Conservation (phyloP, 2,113 vertebrate species). For the Lonchura striata region DNA sequence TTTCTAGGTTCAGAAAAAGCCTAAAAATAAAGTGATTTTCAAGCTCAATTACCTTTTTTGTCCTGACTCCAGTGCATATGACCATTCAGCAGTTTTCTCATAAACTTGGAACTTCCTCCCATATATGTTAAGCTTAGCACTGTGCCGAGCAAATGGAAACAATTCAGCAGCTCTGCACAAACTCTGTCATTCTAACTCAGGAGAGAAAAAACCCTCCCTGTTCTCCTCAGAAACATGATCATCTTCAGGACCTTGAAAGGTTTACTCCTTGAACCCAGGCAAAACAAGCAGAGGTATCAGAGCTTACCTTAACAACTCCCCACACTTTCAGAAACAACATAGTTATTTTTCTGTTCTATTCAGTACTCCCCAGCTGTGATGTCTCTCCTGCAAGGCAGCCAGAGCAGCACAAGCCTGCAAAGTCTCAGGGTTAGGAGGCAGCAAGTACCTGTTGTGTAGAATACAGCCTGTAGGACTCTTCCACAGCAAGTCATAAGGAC, state of each 20-base stretch:
- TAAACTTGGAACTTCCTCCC: slow-evolving; percentile 12
- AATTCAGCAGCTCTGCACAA: not conserved
- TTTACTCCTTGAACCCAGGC: fast-evolving
- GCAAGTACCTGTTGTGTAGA: not conserved
- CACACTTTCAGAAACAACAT: not conserved
- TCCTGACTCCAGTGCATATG: not conserved
- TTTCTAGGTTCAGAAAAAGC: not conserved
- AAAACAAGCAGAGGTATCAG: not conserved
- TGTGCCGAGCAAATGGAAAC: not conserved
- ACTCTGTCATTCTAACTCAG: not conserved
- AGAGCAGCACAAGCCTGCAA: not conserved
- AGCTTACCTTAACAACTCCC: not conserved
- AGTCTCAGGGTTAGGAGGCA: not conserved
- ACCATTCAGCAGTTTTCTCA: slow-evolving; percentile 24
- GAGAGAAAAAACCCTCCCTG: not conserved
- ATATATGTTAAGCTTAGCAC: not conserved
- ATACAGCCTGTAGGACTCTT: not conserved
- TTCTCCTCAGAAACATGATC: not conserved
- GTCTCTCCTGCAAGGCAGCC: not conserved
- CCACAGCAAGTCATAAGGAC: not conserved
- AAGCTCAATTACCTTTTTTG: slow-evolving; percentile 23
- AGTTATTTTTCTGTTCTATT: not conserved
- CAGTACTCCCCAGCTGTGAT: not conserved
- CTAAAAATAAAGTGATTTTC: slow-evolving; percentile 5
- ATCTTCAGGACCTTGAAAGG: not conserved